A percentile compares a stretch with the other conserved stretches of the same genome.
These are phyloP conservation scores for Dorcus parallelipipedus DNA, from an alignment of 2,888 invertebrate genomes.

Conservation along the genomic window DNA sequence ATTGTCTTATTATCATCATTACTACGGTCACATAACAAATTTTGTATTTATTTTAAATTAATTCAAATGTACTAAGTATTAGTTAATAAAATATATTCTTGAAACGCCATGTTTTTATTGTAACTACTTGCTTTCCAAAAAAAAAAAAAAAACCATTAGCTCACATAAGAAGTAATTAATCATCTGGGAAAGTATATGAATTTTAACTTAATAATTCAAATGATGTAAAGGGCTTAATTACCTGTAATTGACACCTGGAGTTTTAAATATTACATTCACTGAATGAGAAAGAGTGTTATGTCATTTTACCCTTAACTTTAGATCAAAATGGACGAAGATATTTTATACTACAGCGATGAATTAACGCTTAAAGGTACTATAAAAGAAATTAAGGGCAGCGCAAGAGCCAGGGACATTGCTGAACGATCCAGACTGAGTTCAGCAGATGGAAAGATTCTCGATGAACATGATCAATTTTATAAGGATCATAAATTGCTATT, in stretches of 20 bases:
- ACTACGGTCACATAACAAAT: slow-evolving; percentile 19
- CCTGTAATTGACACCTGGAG: too few species aligned
- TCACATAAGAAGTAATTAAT: too few species aligned
- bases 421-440: slow-evolving; percentile 54
- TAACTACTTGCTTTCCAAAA: not conserved
- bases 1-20: slow-evolving; percentile 21
- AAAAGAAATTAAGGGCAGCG: slow-evolving; percentile 32
- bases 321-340: not conserved
- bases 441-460: slow-evolving; percentile 58
- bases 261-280: too few species aligned
- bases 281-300: too few species aligned
- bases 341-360: slow-evolving; percentile 9
- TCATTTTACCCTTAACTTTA: too few species aligned
- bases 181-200: too few species aligned
- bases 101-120: slow-evolving; percentile 5
- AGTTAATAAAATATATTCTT: slow-evolving; percentile 36
- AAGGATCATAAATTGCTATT: slow-evolving; percentile 64
- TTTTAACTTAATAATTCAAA: too few species aligned
- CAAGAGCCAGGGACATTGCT: slow-evolving; percentile 40
- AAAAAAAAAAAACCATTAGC: not conserved
- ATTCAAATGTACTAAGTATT: slow-evolving; percentile 32
- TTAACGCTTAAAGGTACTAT: slow-evolving; percentile 8
- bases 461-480: slow-evolving; percentile 65
- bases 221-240: too few species aligned
- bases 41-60: slow-evolving; percentile 33